Evolutionary conservation across 2,888 invertebrate species (phyloP).

Genomic region (Rhabditoides inermis): DNA sequence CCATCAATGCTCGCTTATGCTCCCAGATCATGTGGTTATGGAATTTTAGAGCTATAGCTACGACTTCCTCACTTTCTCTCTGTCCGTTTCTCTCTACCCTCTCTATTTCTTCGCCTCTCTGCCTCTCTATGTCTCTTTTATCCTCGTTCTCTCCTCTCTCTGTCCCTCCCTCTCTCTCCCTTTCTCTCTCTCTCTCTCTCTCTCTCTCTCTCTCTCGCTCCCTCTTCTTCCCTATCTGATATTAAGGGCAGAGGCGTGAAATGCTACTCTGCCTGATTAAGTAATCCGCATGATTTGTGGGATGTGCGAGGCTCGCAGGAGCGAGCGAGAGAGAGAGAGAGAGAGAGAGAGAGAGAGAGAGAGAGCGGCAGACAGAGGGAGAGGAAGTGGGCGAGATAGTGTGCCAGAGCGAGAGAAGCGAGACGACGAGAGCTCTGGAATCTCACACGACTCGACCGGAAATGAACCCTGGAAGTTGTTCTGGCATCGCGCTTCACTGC

Average conservation of each 20-base stretch:
- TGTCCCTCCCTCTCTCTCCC: conserved; percentile 1
- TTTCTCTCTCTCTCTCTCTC: neutral
- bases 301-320: neutral
- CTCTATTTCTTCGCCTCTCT: neutral
- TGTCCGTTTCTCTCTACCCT: neutral
- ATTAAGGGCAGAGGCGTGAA: conserved; percentile 1
- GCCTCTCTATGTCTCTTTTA: neutral
- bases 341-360: conserved; percentile 1
- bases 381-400: conserved; percentile 1
- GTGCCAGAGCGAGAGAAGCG: neutral
- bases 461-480: neutral
- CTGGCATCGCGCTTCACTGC: neutral
- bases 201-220: neutral
- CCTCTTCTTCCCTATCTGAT: neutral
- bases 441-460: conserved; percentile 2
- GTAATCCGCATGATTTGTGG: neutral
- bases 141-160: neutral
- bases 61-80: neutral
- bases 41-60: no score
- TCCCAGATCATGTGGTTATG: no score
- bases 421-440: neutral
- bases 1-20: neutral
- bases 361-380: neutral
- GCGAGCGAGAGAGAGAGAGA: conserved; percentile 2
- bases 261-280: neutral